Evolutionary conservation across 2,888 invertebrate species (phyloP), one percentile per base, ranked within the genome.

Genomic region (Parthenolecanium corni): DNA sequence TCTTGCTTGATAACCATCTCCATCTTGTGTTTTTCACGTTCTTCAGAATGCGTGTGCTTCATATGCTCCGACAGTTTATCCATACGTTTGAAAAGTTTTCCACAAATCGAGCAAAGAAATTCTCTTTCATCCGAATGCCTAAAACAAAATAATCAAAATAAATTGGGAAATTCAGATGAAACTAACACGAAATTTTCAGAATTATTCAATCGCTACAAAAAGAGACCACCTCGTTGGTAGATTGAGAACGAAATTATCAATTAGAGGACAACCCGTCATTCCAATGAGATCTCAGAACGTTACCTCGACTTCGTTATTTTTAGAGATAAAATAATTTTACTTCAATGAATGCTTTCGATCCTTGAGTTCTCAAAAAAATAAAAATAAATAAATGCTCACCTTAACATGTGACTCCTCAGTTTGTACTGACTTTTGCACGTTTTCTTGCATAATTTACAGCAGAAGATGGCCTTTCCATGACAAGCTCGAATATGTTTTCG

Each of bases 31-130:
- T 18, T 49, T 38, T 61, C 61, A 14, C 61, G 49, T 40, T 61
- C 61, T 49, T 61, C 61, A 63, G 79, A 79, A 72, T 86, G 85
- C 76, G 83, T 79, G 63, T 82, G 75, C 67, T 82, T 83, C 70
- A 82, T 81, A 70, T 87, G 87, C 68, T 85, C 85, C 67, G 81
- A 81, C 53, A 87, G 73, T 70, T 85, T 85, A 69, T 85, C 84
- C 69, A 85, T 86, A 23, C 87, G 77, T 70, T 86, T 86, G 71
- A 87, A 88, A 71, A 84, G 84, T 68, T 84, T 82, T 0, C 84
- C 85, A 72, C 89, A 88, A 69, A 82, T 79, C 3, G 84, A 81
- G 70, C 89, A 89, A 66, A 84, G 76, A 74, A 86, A 86, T 70
- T 85, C 84, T 53, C 81, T 76, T 68, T 78, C 78, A 68, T 80